A percentile compares a stretch with the other conserved stretches of the same genome.
Conservation (phyloP, 2,888 invertebrate species). For the Hyles lineata region DNA sequence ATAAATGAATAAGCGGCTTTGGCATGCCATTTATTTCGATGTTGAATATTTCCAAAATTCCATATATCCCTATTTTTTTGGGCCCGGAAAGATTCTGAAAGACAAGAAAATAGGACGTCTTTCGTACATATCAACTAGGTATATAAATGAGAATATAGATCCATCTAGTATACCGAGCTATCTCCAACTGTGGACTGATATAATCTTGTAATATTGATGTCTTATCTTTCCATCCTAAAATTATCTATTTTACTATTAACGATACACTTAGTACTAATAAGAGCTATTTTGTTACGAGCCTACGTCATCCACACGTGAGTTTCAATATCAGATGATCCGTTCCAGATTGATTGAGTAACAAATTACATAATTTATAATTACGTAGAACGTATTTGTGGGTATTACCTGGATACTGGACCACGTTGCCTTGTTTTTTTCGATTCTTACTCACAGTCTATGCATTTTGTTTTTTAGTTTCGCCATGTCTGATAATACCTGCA, state of each 20-base stretch:
- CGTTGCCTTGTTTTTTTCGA: constrained; percentile 1
- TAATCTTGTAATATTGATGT: too few relatives aligned
- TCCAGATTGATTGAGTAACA: constrained; percentile 16
- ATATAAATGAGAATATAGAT: too few relatives aligned
- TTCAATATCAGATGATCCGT: not conserved
- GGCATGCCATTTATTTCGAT: too few relatives aligned
- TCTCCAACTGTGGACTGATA: too few relatives aligned
- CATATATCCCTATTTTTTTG: too few relatives aligned
- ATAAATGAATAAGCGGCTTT: too few relatives aligned
- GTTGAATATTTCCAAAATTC: too few relatives aligned
- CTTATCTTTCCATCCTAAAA: not conserved
- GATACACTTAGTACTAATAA: not conserved
- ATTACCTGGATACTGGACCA: constrained; percentile 6
- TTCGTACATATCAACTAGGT: too few relatives aligned
- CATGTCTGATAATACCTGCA: not conserved
- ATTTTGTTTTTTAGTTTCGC: constrained; percentile 14
- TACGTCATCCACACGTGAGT: not conserved
- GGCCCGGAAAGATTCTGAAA: too few relatives aligned
- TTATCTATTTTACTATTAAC: not conserved
- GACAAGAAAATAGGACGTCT: too few relatives aligned
- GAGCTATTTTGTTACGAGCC: not conserved
- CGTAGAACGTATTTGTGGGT: not conserved
- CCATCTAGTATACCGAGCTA: too few relatives aligned
- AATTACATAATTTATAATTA: constrained; percentile 18
- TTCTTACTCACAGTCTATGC: not conserved